These are phyloP conservation scores for Xiphydria camelus DNA, from an alignment of 2,888 invertebrate genomes.

Conservation along the genomic window DNA sequence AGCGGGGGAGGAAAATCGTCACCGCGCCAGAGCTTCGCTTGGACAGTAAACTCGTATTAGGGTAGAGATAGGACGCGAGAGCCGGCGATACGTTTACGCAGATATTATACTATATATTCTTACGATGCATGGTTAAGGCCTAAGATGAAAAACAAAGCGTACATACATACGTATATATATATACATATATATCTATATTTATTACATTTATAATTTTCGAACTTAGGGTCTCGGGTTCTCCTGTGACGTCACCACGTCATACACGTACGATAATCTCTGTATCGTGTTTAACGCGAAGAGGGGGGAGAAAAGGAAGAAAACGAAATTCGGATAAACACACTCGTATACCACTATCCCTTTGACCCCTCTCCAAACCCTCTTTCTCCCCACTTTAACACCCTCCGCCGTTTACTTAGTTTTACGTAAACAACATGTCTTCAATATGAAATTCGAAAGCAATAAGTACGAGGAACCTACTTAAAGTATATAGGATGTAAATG, in stretches of 20 bases:
- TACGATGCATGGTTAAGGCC: slow-evolving; percentile 43
- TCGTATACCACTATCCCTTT: too few relatives aligned
- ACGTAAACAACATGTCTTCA: slow-evolving; percentile 29
- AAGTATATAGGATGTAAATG: slow-evolving; percentile 27
- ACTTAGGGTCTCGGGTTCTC: background rate
- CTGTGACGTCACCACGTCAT: background rate
- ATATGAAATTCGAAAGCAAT: slow-evolving; percentile 57
- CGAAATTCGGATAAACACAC: background rate
- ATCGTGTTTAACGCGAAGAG: too few relatives aligned
- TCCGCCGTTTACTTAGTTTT: slow-evolving; percentile 8
- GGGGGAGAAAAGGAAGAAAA: background rate
- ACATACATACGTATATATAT: slow-evolving; percentile 23
- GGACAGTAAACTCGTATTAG: too few relatives aligned
- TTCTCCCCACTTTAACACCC: too few relatives aligned
- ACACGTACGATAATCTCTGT: background rate
- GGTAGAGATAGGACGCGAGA: too few relatives aligned
- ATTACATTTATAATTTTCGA: slow-evolving; percentile 11
- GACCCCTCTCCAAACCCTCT: too few relatives aligned
- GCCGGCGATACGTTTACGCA: slow-evolving; percentile 29
- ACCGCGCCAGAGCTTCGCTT: too few relatives aligned
- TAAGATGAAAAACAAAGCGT: slow-evolving; percentile 27
- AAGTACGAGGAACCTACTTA: slow-evolving; percentile 47
- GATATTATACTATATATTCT: slow-evolving; percentile 32
- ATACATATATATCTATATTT: slow-evolving; percentile 32
- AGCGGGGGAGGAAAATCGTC: background rate